Base-by-base conservation (phyloP, 1,140 invertebrate species). In the Teleopsis dalmanni region DNA sequence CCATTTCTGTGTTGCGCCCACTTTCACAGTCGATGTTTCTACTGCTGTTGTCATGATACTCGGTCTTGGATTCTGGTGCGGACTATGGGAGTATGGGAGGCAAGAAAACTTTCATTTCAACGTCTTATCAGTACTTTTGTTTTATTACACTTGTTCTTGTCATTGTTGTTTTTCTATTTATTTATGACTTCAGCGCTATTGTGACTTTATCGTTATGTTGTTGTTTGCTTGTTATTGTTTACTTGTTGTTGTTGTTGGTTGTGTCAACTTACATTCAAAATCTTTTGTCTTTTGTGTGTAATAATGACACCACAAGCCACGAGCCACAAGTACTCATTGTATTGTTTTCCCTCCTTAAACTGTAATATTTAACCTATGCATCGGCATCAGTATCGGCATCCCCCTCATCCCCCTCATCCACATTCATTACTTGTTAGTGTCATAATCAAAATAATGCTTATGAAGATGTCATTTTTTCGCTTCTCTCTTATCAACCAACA, bases 381-480 rank as follows among this genome's bases (percentile, higher is more conserved):
- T 4, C 19, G 11, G 19, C 10, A 8, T 9, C 37, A 41, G 4
- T 14, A 4, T 27, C 26, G 42, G 11, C 21, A 44, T n/a, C 26
- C 42, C n/a, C 14, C 26, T 19, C 22, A 19, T 22, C 22, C 10
- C 44, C 21, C 44, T 16, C 16, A 5, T 27, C 21, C 19, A 21
- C 3, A 2, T 43, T 22, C 33, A 16, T 26, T 27, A 16, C 42
- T 33, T 18, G 35, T 43, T 57, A 41, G 63, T 66, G 63, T 66
- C 63, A 66, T 66, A 66, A 66, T 66, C 60, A 62, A 52, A 55
- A 64, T 65, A 55, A 65, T 61, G 60, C 63, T 65, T 66, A 65
- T 63, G 62, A 65, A 65, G 62, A 65, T 63, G 63, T 59, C 52
- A n/a, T 59, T 63, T 29, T 36, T 37, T 21, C 16, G 14, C 22